phyloP scores from a whole-genome alignment of 2,797 vertebrate species.

The Lepilemur septentrionalis region DNA sequence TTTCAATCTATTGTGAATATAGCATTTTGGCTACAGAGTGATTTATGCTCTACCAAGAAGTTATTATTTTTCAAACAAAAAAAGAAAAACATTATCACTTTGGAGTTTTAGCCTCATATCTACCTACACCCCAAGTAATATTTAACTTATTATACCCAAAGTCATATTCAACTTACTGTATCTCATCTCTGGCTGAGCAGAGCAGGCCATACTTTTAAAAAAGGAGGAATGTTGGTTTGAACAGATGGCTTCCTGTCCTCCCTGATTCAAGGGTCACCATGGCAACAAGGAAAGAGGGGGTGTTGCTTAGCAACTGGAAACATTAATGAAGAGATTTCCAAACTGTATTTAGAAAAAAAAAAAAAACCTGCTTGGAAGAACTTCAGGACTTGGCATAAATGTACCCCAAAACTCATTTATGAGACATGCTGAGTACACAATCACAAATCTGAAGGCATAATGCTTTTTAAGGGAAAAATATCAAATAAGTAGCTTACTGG shows the following conservation, averaged over 20 bases:
- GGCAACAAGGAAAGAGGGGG: slow-evolving; percentile 60
- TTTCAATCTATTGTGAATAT: background rate
- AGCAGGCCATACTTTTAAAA: slow-evolving; percentile 3
- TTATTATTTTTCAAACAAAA: background rate
- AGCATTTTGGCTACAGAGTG: background rate
- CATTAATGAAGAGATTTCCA: slow-evolving; percentile 67
- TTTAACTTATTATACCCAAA: background rate
- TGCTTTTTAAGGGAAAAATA: background rate
- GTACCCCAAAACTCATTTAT: slow-evolving; percentile 45
- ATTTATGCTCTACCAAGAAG: background rate
- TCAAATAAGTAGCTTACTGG: background rate
- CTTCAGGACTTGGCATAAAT: slow-evolving; percentile 62
- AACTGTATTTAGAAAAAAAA: slow-evolving; percentile 38
- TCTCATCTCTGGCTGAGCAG: background rate
- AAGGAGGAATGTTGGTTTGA: slow-evolving; percentile 1
- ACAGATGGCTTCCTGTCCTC: slow-evolving; percentile 69
- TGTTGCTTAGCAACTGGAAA: slow-evolving; percentile 77
- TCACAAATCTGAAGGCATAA: background rate
- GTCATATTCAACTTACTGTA: background rate
- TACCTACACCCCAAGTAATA: background rate
- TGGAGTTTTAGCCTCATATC: background rate
- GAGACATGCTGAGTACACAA: slow-evolving; percentile 20
- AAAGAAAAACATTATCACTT: background rate
- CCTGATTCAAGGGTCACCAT: slow-evolving; percentile 66
- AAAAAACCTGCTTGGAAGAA: slow-evolving; percentile 54